phyloP scores from a whole-genome alignment of 2,888 invertebrate species.

The Pachydiplax longipennis region DNA sequence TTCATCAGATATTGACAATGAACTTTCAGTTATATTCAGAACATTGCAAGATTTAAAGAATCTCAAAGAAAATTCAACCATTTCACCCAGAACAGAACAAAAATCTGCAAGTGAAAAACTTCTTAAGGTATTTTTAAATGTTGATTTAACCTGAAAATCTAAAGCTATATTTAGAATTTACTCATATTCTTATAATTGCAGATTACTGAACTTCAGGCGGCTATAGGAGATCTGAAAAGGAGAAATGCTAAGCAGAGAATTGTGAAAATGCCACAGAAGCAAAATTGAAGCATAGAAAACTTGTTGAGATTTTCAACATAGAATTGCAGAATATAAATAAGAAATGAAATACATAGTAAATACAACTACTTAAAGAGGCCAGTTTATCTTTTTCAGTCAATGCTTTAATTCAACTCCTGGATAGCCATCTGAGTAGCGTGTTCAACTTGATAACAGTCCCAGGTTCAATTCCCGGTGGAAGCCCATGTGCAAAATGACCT shows the following conservation, averaged over 20 bases:
- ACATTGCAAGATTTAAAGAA: not conserved
- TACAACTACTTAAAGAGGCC: too few relatives aligned
- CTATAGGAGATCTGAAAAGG: not conserved
- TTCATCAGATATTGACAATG: conserved; percentile 4
- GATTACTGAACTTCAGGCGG: not conserved
- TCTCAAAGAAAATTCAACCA: not conserved
- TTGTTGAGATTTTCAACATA: too few relatives aligned
- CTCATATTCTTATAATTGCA: not conserved
- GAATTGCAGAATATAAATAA: too few relatives aligned
- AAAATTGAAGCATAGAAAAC: not conserved
- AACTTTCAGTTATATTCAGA: conserved; percentile 16
- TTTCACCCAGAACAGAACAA: not conserved
- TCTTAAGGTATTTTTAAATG: not conserved
- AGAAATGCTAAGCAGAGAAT: not conserved
- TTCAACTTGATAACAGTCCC: too few relatives aligned
- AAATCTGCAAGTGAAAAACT: not conserved
- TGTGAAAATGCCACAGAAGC: not conserved
- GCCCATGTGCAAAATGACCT: too few relatives aligned
- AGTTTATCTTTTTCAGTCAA: too few relatives aligned
- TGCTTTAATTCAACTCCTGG: too few relatives aligned
- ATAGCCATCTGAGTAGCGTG: too few relatives aligned
- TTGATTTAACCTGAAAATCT: not conserved
- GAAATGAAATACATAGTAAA: too few relatives aligned
- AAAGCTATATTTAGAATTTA: not conserved
- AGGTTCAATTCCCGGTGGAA: too few relatives aligned